Conservation (phyloP, 1,140 invertebrate species). For the Bombus breviceps region DNA sequence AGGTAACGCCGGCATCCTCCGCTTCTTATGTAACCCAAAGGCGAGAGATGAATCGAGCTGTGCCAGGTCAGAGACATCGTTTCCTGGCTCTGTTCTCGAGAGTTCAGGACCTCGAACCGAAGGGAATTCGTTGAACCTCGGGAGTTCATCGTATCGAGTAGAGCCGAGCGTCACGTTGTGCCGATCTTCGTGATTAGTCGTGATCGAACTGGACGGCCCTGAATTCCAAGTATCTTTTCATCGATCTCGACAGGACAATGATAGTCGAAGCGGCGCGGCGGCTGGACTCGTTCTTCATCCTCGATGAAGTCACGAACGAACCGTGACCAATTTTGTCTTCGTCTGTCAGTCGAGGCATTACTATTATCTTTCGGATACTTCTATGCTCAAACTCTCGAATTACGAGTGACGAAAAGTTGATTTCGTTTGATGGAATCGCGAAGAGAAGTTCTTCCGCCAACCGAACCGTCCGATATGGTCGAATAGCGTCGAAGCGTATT, state of each 20-base stretch:
- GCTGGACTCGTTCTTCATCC: neutral
- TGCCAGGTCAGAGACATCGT: conserved; percentile 44
- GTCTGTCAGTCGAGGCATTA: neutral
- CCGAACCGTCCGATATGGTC: neutral
- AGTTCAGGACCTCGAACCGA: neutral
- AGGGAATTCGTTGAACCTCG: conserved; percentile 32
- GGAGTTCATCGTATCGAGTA: conserved; percentile 19
- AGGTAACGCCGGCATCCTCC: conserved; percentile 27
- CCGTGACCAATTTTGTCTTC: conserved; percentile 26
- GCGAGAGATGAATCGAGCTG: conserved; percentile 38
- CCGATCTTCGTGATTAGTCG: conserved; percentile 47
- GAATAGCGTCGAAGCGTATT: neutral
- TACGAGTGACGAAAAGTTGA: no score
- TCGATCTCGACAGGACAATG: conserved; percentile 28
- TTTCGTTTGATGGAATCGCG: no score
- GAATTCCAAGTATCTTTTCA: conserved; percentile 40
- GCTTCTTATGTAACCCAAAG: conserved; percentile 50
- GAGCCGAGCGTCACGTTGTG: conserved; percentile 18
- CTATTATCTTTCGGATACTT: neutral
- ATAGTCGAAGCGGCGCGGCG: neutral
- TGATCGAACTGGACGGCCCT: conserved; percentile 38
- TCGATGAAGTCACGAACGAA: conserved; percentile 25
- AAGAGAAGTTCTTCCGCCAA: no score
- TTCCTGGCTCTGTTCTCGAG: neutral
- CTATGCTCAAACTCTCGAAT: neutral